Percentiles rank a stretch among this genome's conserved stretches.
Conservation (phyloP, 2,113 vertebrate species). For the Chaetodon auriga region DNA sequence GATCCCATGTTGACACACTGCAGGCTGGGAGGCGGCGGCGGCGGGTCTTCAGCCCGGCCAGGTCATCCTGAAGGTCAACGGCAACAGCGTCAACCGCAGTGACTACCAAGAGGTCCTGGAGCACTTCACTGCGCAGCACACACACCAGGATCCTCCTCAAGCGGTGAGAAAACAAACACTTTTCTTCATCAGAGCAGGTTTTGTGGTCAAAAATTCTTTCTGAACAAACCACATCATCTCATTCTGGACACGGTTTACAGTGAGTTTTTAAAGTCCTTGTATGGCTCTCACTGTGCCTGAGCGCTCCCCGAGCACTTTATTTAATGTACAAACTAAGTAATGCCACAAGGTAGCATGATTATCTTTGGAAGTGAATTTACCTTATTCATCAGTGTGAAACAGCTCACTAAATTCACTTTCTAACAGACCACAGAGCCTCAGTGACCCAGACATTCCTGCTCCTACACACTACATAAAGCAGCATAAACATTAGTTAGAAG, state of each 20-base stretch:
- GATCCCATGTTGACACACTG: slow-evolving; percentile 29
- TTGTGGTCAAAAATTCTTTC: background rate
- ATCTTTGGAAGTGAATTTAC: slow-evolving; percentile 3
- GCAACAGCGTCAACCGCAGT: slow-evolving; percentile 87
- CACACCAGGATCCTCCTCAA: slow-evolving; percentile 80
- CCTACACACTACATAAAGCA: slow-evolving; percentile 27
- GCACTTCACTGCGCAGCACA: slow-evolving; percentile 90
- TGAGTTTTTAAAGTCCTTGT: slow-evolving; percentile 12
- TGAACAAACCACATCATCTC: background rate
- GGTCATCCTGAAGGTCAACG: slow-evolving; percentile 94
- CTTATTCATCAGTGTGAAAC: background rate
- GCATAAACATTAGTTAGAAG: slow-evolving; percentile 8
- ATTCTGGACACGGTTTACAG: background rate
- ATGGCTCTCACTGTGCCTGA: background rate
- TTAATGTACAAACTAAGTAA: background rate
- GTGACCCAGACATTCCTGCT: slow-evolving; percentile 28
- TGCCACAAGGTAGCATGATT: background rate
- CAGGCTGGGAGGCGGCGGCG: slow-evolving; percentile 91
- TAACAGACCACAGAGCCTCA: background rate
- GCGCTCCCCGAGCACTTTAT: background rate
- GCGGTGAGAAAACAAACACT: slow-evolving; percentile 55
- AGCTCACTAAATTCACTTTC: slow-evolving; percentile 19
- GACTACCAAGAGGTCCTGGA: slow-evolving; percentile 91
- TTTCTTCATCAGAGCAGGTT: background rate
- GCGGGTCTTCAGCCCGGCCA: slow-evolving; percentile 94